phyloP scores from a whole-genome alignment of 2,113 vertebrate genomes.

The Gallinago undulata region DNA sequence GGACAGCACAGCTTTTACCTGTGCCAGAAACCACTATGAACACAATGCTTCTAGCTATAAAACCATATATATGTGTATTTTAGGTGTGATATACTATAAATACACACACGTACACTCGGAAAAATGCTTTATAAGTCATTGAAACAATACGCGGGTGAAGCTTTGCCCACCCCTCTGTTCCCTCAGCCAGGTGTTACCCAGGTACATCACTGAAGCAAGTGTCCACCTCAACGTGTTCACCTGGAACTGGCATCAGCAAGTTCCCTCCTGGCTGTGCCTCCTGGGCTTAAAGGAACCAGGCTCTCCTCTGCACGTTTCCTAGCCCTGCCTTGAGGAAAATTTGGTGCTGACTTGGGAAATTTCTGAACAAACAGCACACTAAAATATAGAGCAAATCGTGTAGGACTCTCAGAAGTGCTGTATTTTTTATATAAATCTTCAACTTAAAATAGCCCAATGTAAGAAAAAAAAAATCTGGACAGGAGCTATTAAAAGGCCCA shows the following conservation, averaged over 20 bases:
- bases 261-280: not conserved
- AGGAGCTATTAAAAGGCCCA: not conserved
- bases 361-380: not conserved
- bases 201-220: not conserved
- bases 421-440: not conserved
- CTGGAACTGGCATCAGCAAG: not conserved
- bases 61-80: not conserved
- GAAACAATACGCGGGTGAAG: not conserved
- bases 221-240: not conserved
- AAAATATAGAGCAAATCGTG: not conserved
- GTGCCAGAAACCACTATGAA: not conserved
- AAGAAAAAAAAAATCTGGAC: not conserved
- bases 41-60: not conserved
- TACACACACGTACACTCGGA: not conserved
- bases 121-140: not conserved
- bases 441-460: not conserved
- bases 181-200: not conserved
- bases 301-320: not conserved
- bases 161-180: not conserved
- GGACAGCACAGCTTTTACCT: not conserved
- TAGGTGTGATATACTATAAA: not conserved
- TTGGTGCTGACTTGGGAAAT: not conserved
- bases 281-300: not conserved
- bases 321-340: not conserved
- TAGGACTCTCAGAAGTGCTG: not conserved